Evolutionary conservation across 2,888 invertebrate genomes (phyloP).

Genomic region (Metellina segmentata): DNA sequence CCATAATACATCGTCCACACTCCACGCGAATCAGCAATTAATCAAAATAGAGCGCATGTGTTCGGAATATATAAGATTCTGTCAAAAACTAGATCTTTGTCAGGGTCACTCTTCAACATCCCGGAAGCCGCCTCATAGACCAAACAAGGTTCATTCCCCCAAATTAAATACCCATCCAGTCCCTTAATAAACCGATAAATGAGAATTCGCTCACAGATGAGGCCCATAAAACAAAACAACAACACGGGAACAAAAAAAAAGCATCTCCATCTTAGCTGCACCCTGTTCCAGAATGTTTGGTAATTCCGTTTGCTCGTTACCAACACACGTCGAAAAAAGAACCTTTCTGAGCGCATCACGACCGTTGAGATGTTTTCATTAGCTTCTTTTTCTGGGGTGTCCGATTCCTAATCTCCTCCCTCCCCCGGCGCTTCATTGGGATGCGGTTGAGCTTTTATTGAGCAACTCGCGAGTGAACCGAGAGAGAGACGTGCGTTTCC

Average conservation of each 20-base stretch:
- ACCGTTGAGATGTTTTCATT: conserved; percentile 35
- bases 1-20: too few species aligned
- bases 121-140: neutral
- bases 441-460: conserved; percentile 11
- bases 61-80: too few species aligned
- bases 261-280: neutral
- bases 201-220: neutral
- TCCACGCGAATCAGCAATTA: too few species aligned
- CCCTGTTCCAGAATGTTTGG: neutral
- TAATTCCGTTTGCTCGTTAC: neutral
- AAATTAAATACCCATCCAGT: neutral
- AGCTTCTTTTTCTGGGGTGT: conserved; percentile 8
- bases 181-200: conserved; percentile 6
- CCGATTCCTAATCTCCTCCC: neutral
- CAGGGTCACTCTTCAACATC: neutral
- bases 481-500: neutral
- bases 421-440: conserved; percentile 11
- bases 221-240: neutral
- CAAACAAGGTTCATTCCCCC: too few species aligned
- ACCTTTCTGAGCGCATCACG: conserved; percentile 7
- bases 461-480: neutral
- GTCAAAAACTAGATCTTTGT: too few species aligned
- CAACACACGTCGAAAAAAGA: neutral
- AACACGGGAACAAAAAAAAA: neutral
- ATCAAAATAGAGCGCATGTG: too few species aligned